Evolutionary conservation across 2,113 vertebrate genomes (phyloP), one percentile per base, ranked within the genome.

Genomic region (Xiphorhynchus elegans): DNA sequence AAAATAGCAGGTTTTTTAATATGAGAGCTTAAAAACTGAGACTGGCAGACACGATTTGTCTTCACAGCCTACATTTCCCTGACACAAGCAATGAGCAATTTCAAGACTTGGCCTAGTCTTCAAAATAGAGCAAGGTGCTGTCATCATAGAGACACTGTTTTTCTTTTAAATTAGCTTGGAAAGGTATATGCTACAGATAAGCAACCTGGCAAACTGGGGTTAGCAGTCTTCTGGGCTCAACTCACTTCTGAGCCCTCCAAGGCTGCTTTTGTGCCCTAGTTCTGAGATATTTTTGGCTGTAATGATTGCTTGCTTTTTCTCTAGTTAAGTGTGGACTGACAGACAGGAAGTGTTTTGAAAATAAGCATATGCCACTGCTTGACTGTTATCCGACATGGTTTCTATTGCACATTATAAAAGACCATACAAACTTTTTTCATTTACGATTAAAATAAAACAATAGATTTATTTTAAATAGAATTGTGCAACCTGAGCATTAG

Each of bases 221-320:
- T 76, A 11, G 4, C 35, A 50, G 50, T 7, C 29, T 46, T 75
- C n/a, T 35, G 39, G 26, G 46, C 35, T 84, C 53, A 68, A 23
- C 37, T 93, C n/a, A 25, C 46, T 58, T 62, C 14, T 64, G 33
- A 75, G 29, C 66, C n/a, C 25, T 58, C 7, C 42, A 69, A 25
- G 29, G 52, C 68, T 93, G 39, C 29, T 92, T 88, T 74, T 25
- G 3, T 84, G 75, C 28, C 67, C 85, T 74, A 74, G 28, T 94
- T 96, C 64, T 75, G 75, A 37, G 88, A 17, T 93, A 79, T 82
- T 83, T 96, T 80, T 90, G 82, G 18, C 33, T 47, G 25, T 77
- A 53, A 31, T 21, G 40, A 35, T 85, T 58, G 66, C 67, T 89
- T 87, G 5, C 23, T 90, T 85, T 75, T 79, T 50, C 24, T 89